These are phyloP conservation scores for Caenorhabditis elegans DNA, from an alignment of 1,140 invertebrate species.

Conservation along the genomic window WBcel235 BX284605.5:11723501-11724000, in stretches of 20 bases:
- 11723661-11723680: too few species aligned
- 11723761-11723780: slow-evolving; percentile 49
- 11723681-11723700: too few species aligned
- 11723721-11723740: too few species aligned
- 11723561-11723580: too few species aligned
- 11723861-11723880: not conserved
- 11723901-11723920: not conserved
- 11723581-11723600: too few species aligned
- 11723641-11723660: too few species aligned
- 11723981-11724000: too few species aligned
- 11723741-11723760: slow-evolving; percentile 38
- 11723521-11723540: not conserved
- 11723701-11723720: too few species aligned
- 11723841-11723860: not conserved
- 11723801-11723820: not conserved
- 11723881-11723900: not conserved
- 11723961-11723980: too few species aligned
- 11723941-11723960: not conserved
- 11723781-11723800: slow-evolving; percentile 43
- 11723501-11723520: not conserved
- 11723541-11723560: not conserved
- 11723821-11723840: not conserved
- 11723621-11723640: too few species aligned
- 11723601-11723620: too few species aligned
- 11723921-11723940: not conserved